Percentiles rank a stretch among this genome's conserved stretches.
phyloP scores from a whole-genome alignment of 2,888 invertebrate genomes.

The Leistus spinibarbis region DNA sequence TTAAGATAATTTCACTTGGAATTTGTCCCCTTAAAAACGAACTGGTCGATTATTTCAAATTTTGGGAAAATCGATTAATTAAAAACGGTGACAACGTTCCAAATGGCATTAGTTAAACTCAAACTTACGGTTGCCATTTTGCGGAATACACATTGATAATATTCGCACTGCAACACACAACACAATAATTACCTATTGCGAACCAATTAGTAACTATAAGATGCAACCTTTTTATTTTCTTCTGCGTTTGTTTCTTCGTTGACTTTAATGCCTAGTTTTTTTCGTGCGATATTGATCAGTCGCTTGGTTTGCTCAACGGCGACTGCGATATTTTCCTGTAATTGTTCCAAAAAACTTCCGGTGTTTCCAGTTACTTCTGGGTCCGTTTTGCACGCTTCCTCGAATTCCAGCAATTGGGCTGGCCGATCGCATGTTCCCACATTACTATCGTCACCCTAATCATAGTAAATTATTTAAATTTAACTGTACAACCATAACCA shows the following conservation, averaged over 20 bases:
- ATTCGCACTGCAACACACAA: slow-evolving; percentile 45
- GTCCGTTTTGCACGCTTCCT: slow-evolving; percentile 46
- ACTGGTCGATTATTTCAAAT: too few species aligned
- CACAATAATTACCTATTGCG: slow-evolving; percentile 1
- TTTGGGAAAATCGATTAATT: too few species aligned
- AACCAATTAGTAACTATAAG: slow-evolving; percentile 7
- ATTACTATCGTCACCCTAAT: neutral
- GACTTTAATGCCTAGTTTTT: slow-evolving; percentile 43
- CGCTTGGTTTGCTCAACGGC: slow-evolving; percentile 48
- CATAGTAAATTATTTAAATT: neutral
- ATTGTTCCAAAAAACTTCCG: slow-evolving; percentile 47
- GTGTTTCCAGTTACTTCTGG: slow-evolving; percentile 46
- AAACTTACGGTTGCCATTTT: slow-evolving; percentile 45
- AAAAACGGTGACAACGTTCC: too few species aligned
- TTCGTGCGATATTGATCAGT: slow-evolving; percentile 51
- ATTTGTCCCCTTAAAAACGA: too few species aligned
- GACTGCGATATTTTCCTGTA: slow-evolving; percentile 48
- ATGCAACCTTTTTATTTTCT: slow-evolving; percentile 48
- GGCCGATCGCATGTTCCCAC: slow-evolving; percentile 11
- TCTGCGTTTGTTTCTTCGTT: slow-evolving; percentile 43
- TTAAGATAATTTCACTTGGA: too few species aligned
- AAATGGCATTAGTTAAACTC: too few species aligned
- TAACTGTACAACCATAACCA: neutral
- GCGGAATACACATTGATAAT: slow-evolving; percentile 46
- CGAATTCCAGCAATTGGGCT: slow-evolving; percentile 25